Base-by-base conservation (phyloP, 2,797 vertebrate genomes). In the Octomys mimax region DNA sequence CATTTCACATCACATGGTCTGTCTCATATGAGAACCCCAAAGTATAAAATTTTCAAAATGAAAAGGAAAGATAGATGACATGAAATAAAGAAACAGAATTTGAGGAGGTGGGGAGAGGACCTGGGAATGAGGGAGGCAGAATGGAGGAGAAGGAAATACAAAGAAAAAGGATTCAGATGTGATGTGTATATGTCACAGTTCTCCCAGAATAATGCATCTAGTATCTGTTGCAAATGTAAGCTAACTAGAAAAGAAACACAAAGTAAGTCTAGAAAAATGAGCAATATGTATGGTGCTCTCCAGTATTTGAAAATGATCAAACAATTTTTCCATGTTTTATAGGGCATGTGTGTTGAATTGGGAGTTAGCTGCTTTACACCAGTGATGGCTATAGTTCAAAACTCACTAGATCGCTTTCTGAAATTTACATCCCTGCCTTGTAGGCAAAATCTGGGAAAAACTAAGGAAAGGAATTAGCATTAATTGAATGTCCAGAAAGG, bases 391-490 rank as follows among this genome's bases (percentile, higher is more conserved):
- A 19, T 22, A 22, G n/a, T 92, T 93, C 61, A 70, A 81, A 71
- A 81, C 0, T 1, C 84, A 4, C 59, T 68, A 36, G 19, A 89
- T 84, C 52, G 21, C 28, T 83, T 70, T 82, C 22, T 54, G 79
- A 86, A 46, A 91, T 61, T 66, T 85, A 78, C 1, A 92, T 49
- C 18, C 18, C 49, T 24, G 13, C 31, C 31, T 95, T 78, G 33
- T 78, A 68, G 42, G 22, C 8, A 91, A 88, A 92, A 92, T 88
- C 33, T 75, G 66, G 78, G 91, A 57, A 88, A 88, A 94, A 73
- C 36, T 79, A 92, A 87, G 70, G 4, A 49, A 85, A 80, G 62
- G 49, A 79, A 66, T 83, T 80, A 95, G 14, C 54, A 46, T 42
- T 70, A n/a, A 62, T 4, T 54, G 24, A 80, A 14, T 42, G 11